These are phyloP conservation scores for Agapetus fuscipes DNA, from an alignment of 2,888 invertebrate species.

Conservation along the genomic window DNA sequence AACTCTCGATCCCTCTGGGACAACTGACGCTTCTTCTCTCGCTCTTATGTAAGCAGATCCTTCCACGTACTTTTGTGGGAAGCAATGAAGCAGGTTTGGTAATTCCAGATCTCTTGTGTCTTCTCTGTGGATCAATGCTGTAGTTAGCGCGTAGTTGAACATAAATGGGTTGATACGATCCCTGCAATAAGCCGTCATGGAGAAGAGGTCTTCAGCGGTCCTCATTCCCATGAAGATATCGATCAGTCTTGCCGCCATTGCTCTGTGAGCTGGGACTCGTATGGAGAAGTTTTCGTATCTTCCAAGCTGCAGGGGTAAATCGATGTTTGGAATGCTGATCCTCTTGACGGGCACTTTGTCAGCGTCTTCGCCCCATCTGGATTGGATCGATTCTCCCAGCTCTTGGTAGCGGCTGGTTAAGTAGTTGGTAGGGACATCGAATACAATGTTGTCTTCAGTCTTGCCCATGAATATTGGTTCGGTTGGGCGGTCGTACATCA, in stretches of 20 bases:
- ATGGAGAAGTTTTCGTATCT: conserved; percentile 59
- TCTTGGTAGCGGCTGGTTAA: conserved; percentile 39
- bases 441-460: conserved; percentile 40
- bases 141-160: conserved; percentile 66
- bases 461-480: conserved; percentile 57
- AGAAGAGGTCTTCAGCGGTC: conserved; percentile 57
- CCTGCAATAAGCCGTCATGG: conserved; percentile 55
- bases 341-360: conserved; percentile 46
- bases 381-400: conserved; percentile 33
- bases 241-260: conserved; percentile 54
- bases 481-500: conserved; percentile 52
- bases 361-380: conserved; percentile 47
- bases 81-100: conserved; percentile 66
- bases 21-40: conserved; percentile 56
- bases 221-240: conserved; percentile 62
- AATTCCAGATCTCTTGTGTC: conserved; percentile 61
- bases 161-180: conserved; percentile 63
- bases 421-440: conserved; percentile 45
- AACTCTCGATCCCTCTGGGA: conserved; percentile 49
- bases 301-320: conserved; percentile 51
- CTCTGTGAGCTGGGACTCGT: conserved; percentile 58
- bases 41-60: conserved; percentile 59
- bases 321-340: conserved; percentile 52
- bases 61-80: conserved; percentile 76
- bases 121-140: conserved; percentile 44